These are phyloP conservation scores for Arothron firmamentum DNA, from an alignment of 2,113 vertebrate species.

Conservation along the genomic window DNA sequence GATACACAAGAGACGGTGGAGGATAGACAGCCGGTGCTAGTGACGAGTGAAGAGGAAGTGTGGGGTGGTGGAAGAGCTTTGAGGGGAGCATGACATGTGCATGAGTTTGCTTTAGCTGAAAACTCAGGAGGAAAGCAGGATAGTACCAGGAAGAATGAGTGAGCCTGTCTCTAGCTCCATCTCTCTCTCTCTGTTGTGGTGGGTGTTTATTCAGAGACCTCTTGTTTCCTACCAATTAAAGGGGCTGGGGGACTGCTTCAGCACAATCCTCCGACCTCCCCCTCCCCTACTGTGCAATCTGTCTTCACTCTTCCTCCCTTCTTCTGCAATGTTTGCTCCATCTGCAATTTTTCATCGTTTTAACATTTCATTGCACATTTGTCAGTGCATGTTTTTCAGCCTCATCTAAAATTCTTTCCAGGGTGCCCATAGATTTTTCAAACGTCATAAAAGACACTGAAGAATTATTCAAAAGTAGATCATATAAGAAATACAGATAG, in stretches of 20 bases:
- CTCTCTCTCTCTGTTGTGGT: slow-evolving; percentile 44
- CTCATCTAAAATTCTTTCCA: neutral
- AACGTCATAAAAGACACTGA: too few relatives aligned
- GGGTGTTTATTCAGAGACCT: slow-evolving; percentile 65
- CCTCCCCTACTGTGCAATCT: slow-evolving; percentile 39
- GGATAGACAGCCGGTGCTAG: slow-evolving; percentile 49
- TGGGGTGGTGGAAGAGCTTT: slow-evolving; percentile 18
- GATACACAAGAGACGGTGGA: slow-evolving; percentile 48
- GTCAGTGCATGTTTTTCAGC: neutral
- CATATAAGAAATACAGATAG: too few relatives aligned
- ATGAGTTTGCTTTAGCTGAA: slow-evolving; percentile 39
- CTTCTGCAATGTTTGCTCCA: slow-evolving; percentile 18
- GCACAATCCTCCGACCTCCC: slow-evolving; percentile 34
- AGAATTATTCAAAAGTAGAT: too few relatives aligned
- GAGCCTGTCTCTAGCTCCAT: too few relatives aligned
- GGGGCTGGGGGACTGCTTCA: slow-evolving; percentile 45
- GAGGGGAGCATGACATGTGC: slow-evolving; percentile 10
- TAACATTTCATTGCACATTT: slow-evolving; percentile 21
- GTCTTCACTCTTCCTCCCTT: slow-evolving; percentile 31
- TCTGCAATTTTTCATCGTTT: slow-evolving; percentile 39
- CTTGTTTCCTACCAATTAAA: slow-evolving; percentile 66
- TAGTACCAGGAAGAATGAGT: too few relatives aligned
- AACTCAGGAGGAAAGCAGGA: slow-evolving; percentile 32
- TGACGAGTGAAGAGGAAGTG: slow-evolving; percentile 56
- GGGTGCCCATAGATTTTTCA: too few relatives aligned